Conservation (phyloP, 2,888 invertebrate species). For the Apamea sordens region DNA sequence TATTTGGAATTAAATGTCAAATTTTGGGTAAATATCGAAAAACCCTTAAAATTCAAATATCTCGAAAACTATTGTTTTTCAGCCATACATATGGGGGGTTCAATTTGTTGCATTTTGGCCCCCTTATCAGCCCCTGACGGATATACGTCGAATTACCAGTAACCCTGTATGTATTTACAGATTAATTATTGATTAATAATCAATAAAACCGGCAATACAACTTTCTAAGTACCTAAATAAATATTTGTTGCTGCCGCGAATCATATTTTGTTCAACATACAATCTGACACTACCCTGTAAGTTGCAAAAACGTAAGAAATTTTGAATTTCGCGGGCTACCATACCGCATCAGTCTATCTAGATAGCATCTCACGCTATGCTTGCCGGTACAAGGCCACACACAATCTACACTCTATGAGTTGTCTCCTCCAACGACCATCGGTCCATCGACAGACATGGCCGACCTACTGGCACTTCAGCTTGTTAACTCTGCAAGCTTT, state of each 20-base stretch:
- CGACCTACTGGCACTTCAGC: neutral
- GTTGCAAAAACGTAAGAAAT: neutral
- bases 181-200: too few relatives aligned
- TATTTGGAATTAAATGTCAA: too few relatives aligned
- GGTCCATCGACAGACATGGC: neutral
- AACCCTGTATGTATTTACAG: too few relatives aligned
- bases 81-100: too few relatives aligned
- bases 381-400: neutral
- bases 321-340: neutral
- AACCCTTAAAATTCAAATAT: too few relatives aligned
- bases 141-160: too few relatives aligned
- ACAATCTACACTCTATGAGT: neutral
- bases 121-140: too few relatives aligned
- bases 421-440: neutral
- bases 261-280: neutral
- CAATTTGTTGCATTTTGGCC: too few relatives aligned
- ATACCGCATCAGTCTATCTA: neutral
- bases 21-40: too few relatives aligned
- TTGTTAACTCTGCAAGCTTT: neutral
- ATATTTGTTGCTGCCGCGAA: neutral
- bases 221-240: neutral
- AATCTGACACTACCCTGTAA: neutral
- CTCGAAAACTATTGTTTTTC: too few relatives aligned
- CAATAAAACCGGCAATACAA: too few relatives aligned
- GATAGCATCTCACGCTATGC: neutral